These are phyloP conservation scores for Brenthis ino DNA, from an alignment of 2,888 invertebrate species.

Conservation along the genomic window DNA sequence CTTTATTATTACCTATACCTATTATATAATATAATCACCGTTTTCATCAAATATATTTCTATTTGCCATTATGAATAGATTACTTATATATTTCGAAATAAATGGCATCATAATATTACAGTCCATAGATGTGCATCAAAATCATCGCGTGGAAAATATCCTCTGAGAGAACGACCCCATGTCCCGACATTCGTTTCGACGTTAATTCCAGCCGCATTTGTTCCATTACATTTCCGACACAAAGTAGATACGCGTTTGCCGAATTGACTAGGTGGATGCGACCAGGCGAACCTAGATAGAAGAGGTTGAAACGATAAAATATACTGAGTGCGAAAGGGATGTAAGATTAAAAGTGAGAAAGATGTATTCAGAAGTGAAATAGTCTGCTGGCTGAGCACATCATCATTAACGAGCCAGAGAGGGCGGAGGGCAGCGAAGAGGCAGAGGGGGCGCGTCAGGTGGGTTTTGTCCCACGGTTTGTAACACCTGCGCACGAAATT, in stretches of 20 bases:
- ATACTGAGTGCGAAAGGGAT: slow-evolving; percentile 59
- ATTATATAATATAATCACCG: neutral
- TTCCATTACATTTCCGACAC: slow-evolving; percentile 83
- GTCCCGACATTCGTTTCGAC: slow-evolving; percentile 80
- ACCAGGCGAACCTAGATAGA: slow-evolving; percentile 70
- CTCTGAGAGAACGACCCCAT: slow-evolving; percentile 74
- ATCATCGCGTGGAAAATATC: slow-evolving; percentile 81
- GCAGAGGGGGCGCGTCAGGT: slow-evolving; percentile 83
- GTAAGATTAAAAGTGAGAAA: slow-evolving; percentile 81
- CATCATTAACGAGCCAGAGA: slow-evolving; percentile 89
- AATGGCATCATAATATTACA: slow-evolving; percentile 50
- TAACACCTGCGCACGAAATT: slow-evolving; percentile 73
- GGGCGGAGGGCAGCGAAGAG: slow-evolving; percentile 83
- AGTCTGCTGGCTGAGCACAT: slow-evolving; percentile 89
- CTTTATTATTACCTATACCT: neutral
- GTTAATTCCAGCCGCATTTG: slow-evolving; percentile 82
- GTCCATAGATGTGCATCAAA: slow-evolving; percentile 74
- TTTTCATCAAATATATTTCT: neutral
- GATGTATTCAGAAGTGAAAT: slow-evolving; percentile 87
- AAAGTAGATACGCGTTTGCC: slow-evolving; percentile 82
- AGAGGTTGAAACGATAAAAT: slow-evolving; percentile 59
- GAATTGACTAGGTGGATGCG: slow-evolving; percentile 82
- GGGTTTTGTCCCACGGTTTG: slow-evolving; percentile 80
- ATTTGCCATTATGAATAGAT: neutral
- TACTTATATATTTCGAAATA: slow-evolving; percentile 20